These are phyloP conservation scores for Meda fulgida DNA, from an alignment of 2,797 vertebrate genomes.

Conservation along the genomic window DNA sequence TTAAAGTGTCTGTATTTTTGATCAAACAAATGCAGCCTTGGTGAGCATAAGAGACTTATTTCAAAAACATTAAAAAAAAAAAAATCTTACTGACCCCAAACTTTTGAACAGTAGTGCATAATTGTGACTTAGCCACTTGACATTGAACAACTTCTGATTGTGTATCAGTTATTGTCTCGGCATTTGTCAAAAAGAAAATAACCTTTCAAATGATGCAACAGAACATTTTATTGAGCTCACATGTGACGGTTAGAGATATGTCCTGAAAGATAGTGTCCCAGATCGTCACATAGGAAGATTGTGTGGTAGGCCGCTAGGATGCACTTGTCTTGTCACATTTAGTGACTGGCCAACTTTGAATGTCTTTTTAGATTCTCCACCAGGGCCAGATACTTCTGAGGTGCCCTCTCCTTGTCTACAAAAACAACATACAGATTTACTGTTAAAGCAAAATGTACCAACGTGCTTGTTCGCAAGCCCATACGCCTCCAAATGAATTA, in stretches of 20 bases:
- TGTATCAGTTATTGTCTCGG: not conserved
- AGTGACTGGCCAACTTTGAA: conserved; percentile 62
- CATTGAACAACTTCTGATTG: not conserved
- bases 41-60: not conserved
- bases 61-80: not conserved
- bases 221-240: not conserved
- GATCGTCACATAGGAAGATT: not conserved
- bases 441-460: conserved; percentile 39
- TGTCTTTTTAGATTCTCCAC: conserved; percentile 79
- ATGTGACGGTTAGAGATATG: not conserved
- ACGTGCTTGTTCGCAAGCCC: not conserved
- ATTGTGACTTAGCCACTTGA: not conserved
- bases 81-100: not conserved
- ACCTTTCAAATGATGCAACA: not conserved
- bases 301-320: not conserved
- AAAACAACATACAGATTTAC: conserved; percentile 19
- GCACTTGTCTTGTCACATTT: no score
- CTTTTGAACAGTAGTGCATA: not conserved
- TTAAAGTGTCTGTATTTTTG: not conserved
- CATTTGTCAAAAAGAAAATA: not conserved
- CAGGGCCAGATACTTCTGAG: conserved; percentile 73
- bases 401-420: conserved; percentile 76
- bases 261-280: not conserved
- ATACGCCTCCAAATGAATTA: not conserved
- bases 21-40: not conserved